A percentile compares a stretch with the other conserved stretches of the same genome.
These are phyloP conservation scores for Myotis findleyi DNA, from an alignment of 2,797 vertebrate genomes.

Conservation along the genomic window DNA sequence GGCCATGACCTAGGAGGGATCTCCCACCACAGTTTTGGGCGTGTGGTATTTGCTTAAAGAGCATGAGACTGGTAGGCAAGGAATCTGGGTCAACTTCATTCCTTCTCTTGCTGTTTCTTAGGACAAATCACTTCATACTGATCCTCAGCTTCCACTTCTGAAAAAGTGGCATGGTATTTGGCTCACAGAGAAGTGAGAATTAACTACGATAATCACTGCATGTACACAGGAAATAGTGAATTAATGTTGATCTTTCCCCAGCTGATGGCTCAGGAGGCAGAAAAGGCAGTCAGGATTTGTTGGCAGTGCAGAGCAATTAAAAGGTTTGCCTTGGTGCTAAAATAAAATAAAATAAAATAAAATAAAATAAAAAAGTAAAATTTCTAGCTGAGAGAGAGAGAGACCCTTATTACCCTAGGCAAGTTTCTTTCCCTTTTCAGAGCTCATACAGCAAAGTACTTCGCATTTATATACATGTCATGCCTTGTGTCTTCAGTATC, in stretches of 20 bases:
- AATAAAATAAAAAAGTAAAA: not conserved
- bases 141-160: not conserved
- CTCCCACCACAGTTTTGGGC: not conserved
- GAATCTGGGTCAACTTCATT: conserved; percentile 44
- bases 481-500: not conserved
- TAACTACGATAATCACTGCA: not conserved
- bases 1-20: not conserved
- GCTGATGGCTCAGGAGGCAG: not conserved
- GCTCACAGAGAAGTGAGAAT: not conserved
- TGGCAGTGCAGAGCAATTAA: not conserved
- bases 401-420: not conserved
- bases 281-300: conserved; percentile 23
- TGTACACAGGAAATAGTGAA: not conserved
- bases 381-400: not conserved
- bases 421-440: conserved; percentile 1
- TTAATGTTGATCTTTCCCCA: not conserved
- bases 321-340: not conserved
- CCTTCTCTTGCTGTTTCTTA: not conserved
- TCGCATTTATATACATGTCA: not conserved
- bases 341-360: not conserved
- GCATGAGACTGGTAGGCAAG: not conserved
- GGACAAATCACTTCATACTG: not conserved
- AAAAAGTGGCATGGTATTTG: not conserved
- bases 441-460: not conserved
- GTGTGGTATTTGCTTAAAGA: not conserved